Conservation (phyloP, 2,888 invertebrate genomes). For the Ypsolopha sequella region DNA sequence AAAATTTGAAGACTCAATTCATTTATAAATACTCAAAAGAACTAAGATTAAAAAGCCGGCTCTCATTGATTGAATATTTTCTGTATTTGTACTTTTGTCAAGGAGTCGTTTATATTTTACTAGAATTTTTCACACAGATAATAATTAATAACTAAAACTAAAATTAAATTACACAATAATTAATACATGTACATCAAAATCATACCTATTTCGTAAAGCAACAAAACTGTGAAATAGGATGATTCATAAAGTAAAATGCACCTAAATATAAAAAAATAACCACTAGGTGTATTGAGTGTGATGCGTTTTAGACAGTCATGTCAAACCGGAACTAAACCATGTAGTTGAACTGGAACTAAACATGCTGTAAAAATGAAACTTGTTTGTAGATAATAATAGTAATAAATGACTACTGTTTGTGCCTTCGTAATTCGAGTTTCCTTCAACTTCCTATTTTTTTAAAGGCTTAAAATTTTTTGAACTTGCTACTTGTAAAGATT, state of each 20-base stretch:
- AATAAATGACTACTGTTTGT: too few relatives aligned
- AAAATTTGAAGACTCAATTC: constrained; percentile 8
- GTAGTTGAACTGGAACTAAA: neutral
- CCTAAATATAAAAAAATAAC: constrained; percentile 41
- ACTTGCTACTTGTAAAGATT: neutral
- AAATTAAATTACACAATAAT: neutral
- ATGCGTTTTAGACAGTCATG: constrained; percentile 7
- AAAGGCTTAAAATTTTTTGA: too few relatives aligned
- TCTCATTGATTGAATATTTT: neutral
- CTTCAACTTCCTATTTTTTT: too few relatives aligned
- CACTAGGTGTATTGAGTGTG: constrained; percentile 40
- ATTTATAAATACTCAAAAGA: too few relatives aligned
- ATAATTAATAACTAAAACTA: too few relatives aligned
- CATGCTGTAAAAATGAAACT: too few relatives aligned
- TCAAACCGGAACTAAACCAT: neutral
- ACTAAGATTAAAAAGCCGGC: neutral
- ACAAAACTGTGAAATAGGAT: too few relatives aligned
- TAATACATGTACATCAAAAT: neutral
- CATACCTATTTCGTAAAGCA: too few relatives aligned
- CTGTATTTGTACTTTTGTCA: constrained; percentile 10
- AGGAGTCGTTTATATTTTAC: too few relatives aligned
- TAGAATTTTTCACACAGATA: too few relatives aligned
- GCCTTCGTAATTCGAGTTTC: too few relatives aligned
- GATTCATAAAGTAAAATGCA: constrained; percentile 40
- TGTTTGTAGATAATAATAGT: too few relatives aligned